These are phyloP conservation scores for Aphyosemion australe DNA, from an alignment of 2,113 vertebrate species.

Conservation along the genomic window DNA sequence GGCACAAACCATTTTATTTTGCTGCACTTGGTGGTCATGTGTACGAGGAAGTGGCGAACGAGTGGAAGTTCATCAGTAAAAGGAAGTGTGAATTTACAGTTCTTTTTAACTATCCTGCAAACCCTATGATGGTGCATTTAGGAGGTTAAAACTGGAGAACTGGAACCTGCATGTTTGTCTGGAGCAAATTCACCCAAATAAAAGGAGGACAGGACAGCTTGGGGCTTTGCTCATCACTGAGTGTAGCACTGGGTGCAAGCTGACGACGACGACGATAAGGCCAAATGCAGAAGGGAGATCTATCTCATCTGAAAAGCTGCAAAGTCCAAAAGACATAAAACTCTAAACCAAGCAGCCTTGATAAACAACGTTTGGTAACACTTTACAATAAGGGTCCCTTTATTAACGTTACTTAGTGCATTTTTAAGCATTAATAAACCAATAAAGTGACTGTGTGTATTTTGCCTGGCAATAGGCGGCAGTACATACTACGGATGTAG, in stretches of 20 bases:
- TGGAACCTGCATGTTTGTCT: constrained; percentile 18
- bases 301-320: constrained; percentile 7
- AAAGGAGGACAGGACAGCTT: constrained; percentile 40
- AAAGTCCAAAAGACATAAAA: not conserved
- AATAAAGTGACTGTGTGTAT: too few species aligned
- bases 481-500: too few species aligned
- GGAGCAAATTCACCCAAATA: constrained; percentile 9
- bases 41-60: constrained; percentile 17
- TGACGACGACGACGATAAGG: constrained; percentile 11
- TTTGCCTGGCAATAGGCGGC: too few species aligned
- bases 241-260: constrained; percentile 15
- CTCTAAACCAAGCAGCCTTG: not conserved
- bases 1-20: constrained; percentile 17
- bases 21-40: constrained; percentile 1
- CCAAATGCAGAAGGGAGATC: constrained; percentile 11
- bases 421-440: too few species aligned
- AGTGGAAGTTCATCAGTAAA: constrained; percentile 18
- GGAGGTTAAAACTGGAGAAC: constrained; percentile 10
- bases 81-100: constrained; percentile 23
- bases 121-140: constrained; percentile 10
- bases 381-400: too few species aligned
- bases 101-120: constrained; percentile 13
- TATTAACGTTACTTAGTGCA: too few species aligned
- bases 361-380: too few species aligned
- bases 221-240: constrained; percentile 17